Evolutionary conservation across 2,888 invertebrate genomes (phyloP), one percentile per base, ranked within the genome.

Genomic region (Danaus chrysippus): DNA sequence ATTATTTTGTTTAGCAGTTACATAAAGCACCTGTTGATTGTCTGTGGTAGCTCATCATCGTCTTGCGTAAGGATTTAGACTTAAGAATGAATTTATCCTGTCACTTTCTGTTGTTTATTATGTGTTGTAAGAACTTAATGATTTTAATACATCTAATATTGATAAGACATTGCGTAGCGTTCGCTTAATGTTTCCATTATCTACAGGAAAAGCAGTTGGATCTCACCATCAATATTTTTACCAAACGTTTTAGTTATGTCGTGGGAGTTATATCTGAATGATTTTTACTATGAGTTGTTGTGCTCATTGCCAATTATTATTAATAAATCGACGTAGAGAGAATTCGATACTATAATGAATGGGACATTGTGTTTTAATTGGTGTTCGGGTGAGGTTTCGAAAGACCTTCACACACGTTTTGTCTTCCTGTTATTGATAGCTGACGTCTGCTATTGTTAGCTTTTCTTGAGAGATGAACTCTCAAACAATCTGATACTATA

Each of bases 271-370:
- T 49, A 49, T 49, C 49, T 49, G 11, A 49, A 49, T 49, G 1
- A 17, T 49, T 49, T 46, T 49, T 49, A 17, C 49, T 17, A 49
- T 10, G 17, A 17, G 11, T 49, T 15, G 17, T 59, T 57, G 64
- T 58, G 60, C 42, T 44, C 42, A 42, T 52, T 13, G 23, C 43
- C 60, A 61, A 41, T 46, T 52, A 58, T 41, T 54, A 58, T 55
- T 56, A 54, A 55, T 19, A 13, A 49, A 58, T 62, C 34, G 76
- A 74, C 77, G 71, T 82, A 72, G 79, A 78, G 81, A 83, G 76
- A 75, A 75, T 78, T 78, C 76, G 75, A 75, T 78, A 82, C 81
- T 83, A 81, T 79, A 73, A 67, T 61, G 56, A 55, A 62, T 58
- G 19, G 41, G 61, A 70, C 65, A 68, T 68, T 54, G 56, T 70